phyloP scores from a whole-genome alignment of 2,113 vertebrate genomes.

The Hucho hucho region DNA sequence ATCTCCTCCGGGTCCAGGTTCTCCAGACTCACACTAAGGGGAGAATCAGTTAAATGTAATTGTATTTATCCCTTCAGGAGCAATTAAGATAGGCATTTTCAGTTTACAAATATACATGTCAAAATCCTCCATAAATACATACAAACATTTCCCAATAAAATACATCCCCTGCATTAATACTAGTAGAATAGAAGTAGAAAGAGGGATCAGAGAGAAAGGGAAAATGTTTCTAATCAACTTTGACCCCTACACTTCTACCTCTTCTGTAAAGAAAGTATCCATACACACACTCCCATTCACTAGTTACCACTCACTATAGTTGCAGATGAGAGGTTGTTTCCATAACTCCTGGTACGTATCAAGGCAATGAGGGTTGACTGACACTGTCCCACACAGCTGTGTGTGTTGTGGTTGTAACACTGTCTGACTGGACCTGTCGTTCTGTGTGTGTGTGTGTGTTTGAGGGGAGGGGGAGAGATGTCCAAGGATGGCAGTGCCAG shows the following conservation, averaged over 20 bases:
- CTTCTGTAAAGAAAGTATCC: too few relatives aligned
- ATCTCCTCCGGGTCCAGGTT: slow-evolving; percentile 39
- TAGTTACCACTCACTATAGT: slow-evolving; percentile 5
- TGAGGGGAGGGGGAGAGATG: background rate
- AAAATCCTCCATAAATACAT: too few relatives aligned
- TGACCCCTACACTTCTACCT: too few relatives aligned
- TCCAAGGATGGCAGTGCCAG: background rate
- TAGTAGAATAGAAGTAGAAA: background rate
- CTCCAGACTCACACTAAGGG: slow-evolving; percentile 47
- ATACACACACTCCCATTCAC: background rate
- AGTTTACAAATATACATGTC: too few relatives aligned
- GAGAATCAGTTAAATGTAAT: background rate
- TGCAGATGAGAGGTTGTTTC: background rate
- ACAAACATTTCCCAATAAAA: too few relatives aligned
- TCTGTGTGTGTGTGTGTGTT: background rate
- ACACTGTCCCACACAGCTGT: slow-evolving; percentile 8
- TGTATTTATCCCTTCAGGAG: too few relatives aligned
- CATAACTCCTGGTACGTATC: background rate
- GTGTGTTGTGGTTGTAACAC: background rate
- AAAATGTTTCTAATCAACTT: too few relatives aligned
- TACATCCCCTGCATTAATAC: too few relatives aligned
- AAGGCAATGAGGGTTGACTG: background rate
- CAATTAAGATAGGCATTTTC: too few relatives aligned
- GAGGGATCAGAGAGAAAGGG: background rate
- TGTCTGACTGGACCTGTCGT: background rate